Conservation (phyloP, 2,797 vertebrate genomes). For the Arrhamphus sclerolepis region DNA sequence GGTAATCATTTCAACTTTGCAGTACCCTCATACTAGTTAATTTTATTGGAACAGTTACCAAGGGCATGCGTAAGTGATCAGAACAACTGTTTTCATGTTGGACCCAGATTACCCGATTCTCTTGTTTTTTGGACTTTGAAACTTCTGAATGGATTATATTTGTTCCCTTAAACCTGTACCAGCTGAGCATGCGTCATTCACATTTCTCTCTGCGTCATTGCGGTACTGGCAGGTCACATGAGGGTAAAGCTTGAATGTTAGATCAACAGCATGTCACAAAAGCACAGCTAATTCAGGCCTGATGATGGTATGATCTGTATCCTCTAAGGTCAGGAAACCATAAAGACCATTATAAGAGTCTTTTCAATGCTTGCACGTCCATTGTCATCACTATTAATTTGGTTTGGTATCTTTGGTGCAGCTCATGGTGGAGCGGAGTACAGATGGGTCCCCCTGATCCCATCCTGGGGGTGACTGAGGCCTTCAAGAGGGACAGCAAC, state of each 20-base stretch:
- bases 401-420: slow-evolving; percentile 59
- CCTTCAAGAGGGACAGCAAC: slow-evolving; percentile 92
- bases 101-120: slow-evolving; percentile 7
- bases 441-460: slow-evolving; percentile 98
- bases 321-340: too few species aligned
- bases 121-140: slow-evolving; percentile 47
- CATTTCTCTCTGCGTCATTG: slow-evolving; percentile 2
- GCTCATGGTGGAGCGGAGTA: slow-evolving; percentile 97
- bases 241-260: slow-evolving; percentile 40
- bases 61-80: slow-evolving; percentile 1
- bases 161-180: slow-evolving; percentile 17
- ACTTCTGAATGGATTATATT: slow-evolving; percentile 42
- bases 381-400: background rate
- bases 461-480: slow-evolving; percentile 95
- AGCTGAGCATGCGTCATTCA: slow-evolving; percentile 22
- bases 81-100: background rate
- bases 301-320: background rate
- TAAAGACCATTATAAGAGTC: background rate
- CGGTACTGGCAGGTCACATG: slow-evolving; percentile 45
- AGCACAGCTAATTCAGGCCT: background rate
- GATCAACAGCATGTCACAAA: background rate
- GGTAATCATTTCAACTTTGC: background rate
- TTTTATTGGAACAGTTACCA: background rate
- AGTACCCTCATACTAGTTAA: background rate
- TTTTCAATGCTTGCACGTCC: slow-evolving; percentile 2